Evolutionary conservation across 2,888 invertebrate species (phyloP).

Genomic region (Elgonia sp.): DNA sequence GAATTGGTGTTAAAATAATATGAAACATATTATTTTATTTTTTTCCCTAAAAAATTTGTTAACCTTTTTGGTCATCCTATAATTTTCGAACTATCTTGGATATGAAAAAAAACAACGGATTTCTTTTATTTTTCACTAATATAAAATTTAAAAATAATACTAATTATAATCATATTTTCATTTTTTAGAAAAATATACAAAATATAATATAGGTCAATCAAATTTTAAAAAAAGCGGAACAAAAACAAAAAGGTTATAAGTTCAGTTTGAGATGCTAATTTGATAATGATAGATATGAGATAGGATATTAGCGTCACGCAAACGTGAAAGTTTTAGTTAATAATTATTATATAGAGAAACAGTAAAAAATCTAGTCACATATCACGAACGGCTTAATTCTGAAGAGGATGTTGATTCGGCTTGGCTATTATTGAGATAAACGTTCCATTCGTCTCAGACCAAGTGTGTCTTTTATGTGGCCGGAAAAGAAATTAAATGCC

Average conservation of each 20-base stretch:
- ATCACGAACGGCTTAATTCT: slow-evolving; percentile 49
- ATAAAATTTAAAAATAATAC: no score
- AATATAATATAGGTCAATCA: no score
- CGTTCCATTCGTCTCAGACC: slow-evolving; percentile 63
- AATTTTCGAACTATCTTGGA: no score
- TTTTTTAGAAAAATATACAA: no score
- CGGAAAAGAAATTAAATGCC: slow-evolving; percentile 73
- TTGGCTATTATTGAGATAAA: slow-evolving; percentile 70
- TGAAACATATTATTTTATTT: no score
- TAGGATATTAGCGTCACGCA: slow-evolving; percentile 24
- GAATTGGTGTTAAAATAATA: no score
- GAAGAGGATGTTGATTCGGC: slow-evolving; percentile 71
- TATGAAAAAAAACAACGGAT: no score
- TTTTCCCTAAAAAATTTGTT: no score
- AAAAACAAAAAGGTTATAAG: slow-evolving; percentile 1
- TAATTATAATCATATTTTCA: no score
- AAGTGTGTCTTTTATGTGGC: slow-evolving; percentile 64
- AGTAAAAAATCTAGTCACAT: neutral
- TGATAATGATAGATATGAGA: neutral
- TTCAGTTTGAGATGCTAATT: neutral
- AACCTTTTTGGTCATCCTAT: no score
- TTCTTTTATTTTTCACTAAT: no score
- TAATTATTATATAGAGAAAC: neutral
- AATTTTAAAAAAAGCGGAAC: no score
- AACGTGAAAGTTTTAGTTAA: neutral